phyloP scores from a whole-genome alignment of 2,888 invertebrate genomes.

The Conus canariensis region DNA sequence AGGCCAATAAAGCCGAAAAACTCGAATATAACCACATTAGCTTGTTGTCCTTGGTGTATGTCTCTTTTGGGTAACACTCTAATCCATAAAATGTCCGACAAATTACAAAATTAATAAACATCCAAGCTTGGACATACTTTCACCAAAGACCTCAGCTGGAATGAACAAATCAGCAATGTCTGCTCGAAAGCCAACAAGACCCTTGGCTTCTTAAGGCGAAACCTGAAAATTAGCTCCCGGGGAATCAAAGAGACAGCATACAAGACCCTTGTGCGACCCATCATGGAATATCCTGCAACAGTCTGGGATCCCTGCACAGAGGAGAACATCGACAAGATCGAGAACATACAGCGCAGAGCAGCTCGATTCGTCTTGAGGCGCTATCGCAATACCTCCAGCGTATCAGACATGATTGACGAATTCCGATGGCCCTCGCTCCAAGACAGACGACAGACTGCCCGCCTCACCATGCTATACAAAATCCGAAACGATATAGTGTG shows the following conservation, averaged over 20 bases:
- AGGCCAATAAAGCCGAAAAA: no score
- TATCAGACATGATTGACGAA: background rate
- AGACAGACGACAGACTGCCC: background rate
- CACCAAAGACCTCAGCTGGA: no score
- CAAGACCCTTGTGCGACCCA: background rate
- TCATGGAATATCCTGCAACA: background rate
- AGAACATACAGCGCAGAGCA: background rate
- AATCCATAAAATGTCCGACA: no score
- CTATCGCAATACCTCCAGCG: background rate
- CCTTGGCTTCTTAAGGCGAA: background rate
- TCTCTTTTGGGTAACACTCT: no score
- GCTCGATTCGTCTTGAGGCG: background rate
- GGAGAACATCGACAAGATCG: background rate
- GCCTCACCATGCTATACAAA: background rate
- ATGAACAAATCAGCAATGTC: no score
- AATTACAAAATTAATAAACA: no score
- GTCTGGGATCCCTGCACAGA: background rate
- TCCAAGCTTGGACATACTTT: no score
- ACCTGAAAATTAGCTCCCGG: background rate
- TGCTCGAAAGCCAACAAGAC: no score
- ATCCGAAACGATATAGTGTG: background rate
- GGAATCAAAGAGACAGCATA: conserved; percentile 6
- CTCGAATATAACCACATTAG: no score
- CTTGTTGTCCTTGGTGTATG: no score
- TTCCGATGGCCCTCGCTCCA: background rate